A percentile compares a stretch with the other conserved stretches of the same genome.
Evolutionary conservation across 2,888 invertebrate species (phyloP).

Genomic region (Nemotelus nigrinus): DNA sequence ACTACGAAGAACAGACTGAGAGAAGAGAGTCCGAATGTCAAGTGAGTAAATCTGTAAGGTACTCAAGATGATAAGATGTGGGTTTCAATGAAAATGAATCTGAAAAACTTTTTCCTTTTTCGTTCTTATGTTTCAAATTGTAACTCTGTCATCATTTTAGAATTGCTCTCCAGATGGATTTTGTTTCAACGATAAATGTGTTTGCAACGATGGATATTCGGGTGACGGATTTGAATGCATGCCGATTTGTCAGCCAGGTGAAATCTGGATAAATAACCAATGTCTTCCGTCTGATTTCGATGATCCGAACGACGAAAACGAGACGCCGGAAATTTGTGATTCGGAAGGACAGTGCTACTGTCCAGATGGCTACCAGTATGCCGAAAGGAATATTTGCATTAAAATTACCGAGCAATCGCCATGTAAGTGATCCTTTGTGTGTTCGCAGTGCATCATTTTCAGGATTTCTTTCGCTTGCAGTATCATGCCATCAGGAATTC

Average conservation of each 20-base stretch:
- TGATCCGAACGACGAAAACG: constrained; percentile 56
- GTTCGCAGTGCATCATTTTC: constrained; percentile 42
- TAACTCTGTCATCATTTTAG: background rate
- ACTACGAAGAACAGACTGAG: constrained; percentile 15
- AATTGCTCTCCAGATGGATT: constrained; percentile 71
- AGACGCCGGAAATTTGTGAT: constrained; percentile 57
- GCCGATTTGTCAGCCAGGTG: constrained; percentile 58
- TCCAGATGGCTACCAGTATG: constrained; percentile 67
- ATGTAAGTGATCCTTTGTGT: constrained; percentile 46
- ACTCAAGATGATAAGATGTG: background rate
- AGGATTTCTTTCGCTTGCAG: constrained; percentile 60
- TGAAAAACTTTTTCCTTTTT: no score
- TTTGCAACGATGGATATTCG: constrained; percentile 72
- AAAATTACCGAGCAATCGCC: constrained; percentile 46
- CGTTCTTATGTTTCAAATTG: no score
- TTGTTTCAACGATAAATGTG: constrained; percentile 78
- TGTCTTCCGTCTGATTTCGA: constrained; percentile 58
- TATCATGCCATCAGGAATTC: constrained; percentile 77
- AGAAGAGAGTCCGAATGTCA: constrained; percentile 43
- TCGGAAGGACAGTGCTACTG: constrained; percentile 65
- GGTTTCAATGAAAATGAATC: background rate
- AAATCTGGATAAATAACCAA: constrained; percentile 59
- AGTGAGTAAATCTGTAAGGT: constrained; percentile 21
- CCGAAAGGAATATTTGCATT: constrained; percentile 54
- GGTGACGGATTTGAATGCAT: constrained; percentile 73